These are phyloP conservation scores for Nephila pilipes DNA, from an alignment of 1,140 invertebrate genomes.

Conservation along the genomic window DNA sequence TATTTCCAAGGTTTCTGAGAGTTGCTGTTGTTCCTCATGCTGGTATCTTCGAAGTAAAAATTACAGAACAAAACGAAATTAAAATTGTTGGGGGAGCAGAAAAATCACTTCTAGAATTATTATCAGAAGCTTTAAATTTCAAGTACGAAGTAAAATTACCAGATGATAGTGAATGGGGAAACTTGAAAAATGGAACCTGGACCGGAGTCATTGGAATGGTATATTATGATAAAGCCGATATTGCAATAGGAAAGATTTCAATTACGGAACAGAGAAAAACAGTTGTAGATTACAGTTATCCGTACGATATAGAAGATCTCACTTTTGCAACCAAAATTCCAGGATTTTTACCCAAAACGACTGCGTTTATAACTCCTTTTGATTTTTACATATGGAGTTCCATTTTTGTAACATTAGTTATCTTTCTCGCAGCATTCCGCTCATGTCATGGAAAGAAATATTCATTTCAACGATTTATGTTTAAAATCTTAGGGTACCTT, in stretches of 20 bases:
- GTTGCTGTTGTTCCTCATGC: slow-evolving; percentile 19
- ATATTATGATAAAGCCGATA: background rate
- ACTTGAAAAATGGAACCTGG: background rate
- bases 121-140: slow-evolving; percentile 35
- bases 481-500: background rate
- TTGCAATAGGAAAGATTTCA: slow-evolving; percentile 52
- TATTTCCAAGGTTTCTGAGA: slow-evolving; percentile 46
- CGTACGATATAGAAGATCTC: slow-evolving; percentile 47
- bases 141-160: slow-evolving; percentile 12
- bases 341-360: background rate
- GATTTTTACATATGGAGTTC: background rate
- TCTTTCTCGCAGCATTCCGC: background rate
- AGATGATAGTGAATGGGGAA: slow-evolving; percentile 1
- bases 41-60: background rate
- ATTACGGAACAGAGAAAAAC: slow-evolving; percentile 8
- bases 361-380: slow-evolving; percentile 11
- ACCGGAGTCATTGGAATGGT: slow-evolving; percentile 40
- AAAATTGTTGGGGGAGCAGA: slow-evolving; percentile 24
- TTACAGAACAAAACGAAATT: background rate
- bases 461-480: background rate
- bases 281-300: slow-evolving; percentile 24
- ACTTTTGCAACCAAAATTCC: slow-evolving; percentile 30
- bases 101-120: background rate
- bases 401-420: background rate
- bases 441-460: background rate